phyloP scores from a whole-genome alignment of 2,888 invertebrate genomes.

The Dryobotodes eremita region DNA sequence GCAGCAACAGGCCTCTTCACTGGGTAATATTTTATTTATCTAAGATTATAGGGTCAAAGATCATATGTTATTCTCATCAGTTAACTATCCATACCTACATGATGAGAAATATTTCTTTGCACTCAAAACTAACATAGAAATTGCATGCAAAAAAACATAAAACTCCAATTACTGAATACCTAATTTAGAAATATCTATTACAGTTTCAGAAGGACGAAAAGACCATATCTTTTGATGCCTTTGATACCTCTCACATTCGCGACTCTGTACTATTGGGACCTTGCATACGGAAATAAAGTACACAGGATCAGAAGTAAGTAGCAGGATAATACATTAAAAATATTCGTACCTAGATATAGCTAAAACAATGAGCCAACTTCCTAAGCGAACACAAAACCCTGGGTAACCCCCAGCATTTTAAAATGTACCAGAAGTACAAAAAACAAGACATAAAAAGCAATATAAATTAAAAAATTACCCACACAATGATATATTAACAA shows the following conservation, averaged over 20 bases:
- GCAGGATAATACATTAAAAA: neutral
- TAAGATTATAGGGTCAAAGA: neutral
- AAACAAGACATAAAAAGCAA: too few species aligned
- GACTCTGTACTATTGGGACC: conserved; percentile 93
- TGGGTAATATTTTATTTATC: conserved; percentile 79
- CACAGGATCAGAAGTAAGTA: conserved; percentile 93
- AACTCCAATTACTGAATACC: neutral
- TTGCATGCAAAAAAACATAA: too few species aligned
- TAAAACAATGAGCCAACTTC: neutral
- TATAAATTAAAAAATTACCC: too few species aligned
- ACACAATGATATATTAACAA: too few species aligned
- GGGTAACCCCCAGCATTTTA: too few species aligned
- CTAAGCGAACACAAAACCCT: too few species aligned
- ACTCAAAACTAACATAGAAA: too few species aligned
- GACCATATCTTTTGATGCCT: conserved; percentile 91
- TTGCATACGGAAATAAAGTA: conserved; percentile 94
- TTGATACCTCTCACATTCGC: conserved; percentile 93
- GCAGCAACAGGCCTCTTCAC: conserved; percentile 89
- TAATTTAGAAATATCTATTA: conserved; percentile 37
- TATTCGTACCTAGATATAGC: neutral
- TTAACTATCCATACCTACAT: neutral
- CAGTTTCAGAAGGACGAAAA: conserved; percentile 92
- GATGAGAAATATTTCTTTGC: neutral
- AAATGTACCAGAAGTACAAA: too few species aligned
- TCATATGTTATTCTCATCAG: neutral